Percentiles rank a stretch among this genome's conserved stretches.
Evolutionary conservation across 2,113 vertebrate species (phyloP).

Genomic region (Eclectus roratus): DNA sequence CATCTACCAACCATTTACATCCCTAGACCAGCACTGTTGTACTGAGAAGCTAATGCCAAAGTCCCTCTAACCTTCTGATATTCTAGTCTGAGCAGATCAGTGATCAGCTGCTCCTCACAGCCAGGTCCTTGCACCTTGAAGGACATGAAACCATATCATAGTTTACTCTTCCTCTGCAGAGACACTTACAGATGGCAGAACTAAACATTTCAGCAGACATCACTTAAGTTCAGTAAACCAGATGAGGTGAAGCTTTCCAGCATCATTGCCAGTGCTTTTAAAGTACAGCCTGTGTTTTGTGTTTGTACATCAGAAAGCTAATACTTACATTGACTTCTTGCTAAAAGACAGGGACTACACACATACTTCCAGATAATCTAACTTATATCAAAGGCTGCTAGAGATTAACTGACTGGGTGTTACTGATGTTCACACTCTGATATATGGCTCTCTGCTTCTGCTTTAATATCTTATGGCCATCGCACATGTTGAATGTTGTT

Average conservation of each 20-base stretch:
- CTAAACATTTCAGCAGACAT: background rate
- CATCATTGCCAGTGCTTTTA: background rate
- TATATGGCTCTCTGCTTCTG: background rate
- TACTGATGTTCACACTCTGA: slow-evolving; percentile 31
- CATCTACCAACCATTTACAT: background rate
- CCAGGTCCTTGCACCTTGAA: background rate
- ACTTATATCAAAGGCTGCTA: background rate
- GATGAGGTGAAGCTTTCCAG: background rate
- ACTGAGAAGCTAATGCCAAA: background rate
- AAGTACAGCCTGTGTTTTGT: background rate
- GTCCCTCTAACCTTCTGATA: background rate
- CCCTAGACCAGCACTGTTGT: background rate
- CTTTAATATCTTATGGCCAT: background rate
- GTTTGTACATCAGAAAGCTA: background rate
- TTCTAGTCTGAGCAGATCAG: background rate
- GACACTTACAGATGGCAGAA: background rate
- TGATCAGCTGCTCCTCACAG: background rate
- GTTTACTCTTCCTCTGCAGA: background rate
- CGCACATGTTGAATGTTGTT: background rate
- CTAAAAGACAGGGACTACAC: background rate
- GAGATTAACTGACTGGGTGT: slow-evolving; percentile 9
- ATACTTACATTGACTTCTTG: background rate
- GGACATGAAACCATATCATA: background rate
- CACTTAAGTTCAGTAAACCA: background rate
- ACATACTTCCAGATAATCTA: background rate